Evolutionary conservation across 2,797 vertebrate species (phyloP), one percentile per base, ranked within the genome.

Genomic region (Mus caroli): DNA sequence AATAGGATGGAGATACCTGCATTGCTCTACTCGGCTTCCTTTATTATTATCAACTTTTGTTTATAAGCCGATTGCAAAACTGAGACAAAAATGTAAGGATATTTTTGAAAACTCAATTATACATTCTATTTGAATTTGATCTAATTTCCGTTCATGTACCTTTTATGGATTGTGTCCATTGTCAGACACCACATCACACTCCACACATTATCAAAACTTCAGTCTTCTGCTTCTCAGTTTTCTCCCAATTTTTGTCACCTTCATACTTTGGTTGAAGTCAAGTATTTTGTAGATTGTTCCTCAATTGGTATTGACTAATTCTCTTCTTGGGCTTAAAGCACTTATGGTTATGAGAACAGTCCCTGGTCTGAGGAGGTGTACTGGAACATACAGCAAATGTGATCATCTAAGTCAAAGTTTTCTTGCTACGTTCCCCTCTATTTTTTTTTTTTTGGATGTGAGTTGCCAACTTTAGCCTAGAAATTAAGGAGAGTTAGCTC

Each of bases 1-100:
- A 4, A 1, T 9, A 58, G 7, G 20, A 50, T 14, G 8, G 43
- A n/a, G 40, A 2, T 7, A 31, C 5, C 5, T 17, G 0, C 2
- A 34, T 5, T 6, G 15, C 1, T 50, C 50, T 1, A 58, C 6
- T 84, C 2, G 20, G 12, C 2, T 92, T 82, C 13, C 12, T 26
- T 26, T 77, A 31, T 15, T 9, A 13, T 24, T 69, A 37, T 77
- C 26, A 54, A 40, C 26, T 1, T 60, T 56, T 43, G 19, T 76
- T 8, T 37, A 22, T 28, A 77, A 5, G 22, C 2, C 0, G n/a
- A 1, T 54, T 69, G 79, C 34, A 52, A 67, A 90, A 71, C 24
- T 14, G 76, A 37, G 17, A 31, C 2, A 69, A 71, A 15, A 82
- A 31, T 7, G 2, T 20, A 19, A 46, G 15, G 77, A 8, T 2